Percentiles rank a stretch among this genome's conserved stretches.
phyloP scores from a whole-genome alignment of 2,888 invertebrate genomes.

The Harpagoxenus sublaevis region DNA sequence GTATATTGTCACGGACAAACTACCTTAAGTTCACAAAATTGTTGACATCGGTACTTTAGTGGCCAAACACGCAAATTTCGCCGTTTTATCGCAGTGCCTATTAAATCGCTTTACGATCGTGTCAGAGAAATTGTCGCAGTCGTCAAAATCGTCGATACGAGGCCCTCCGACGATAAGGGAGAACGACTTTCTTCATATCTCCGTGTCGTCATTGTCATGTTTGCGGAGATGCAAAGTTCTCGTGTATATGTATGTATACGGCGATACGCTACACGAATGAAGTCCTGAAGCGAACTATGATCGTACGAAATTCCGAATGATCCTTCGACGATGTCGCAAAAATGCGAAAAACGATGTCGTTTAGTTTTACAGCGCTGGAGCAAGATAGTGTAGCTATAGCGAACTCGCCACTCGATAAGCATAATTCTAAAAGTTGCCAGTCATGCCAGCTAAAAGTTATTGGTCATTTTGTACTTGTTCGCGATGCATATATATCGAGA shows the following conservation, averaged over 20 bases:
- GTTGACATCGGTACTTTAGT: background rate
- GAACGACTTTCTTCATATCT: slow-evolving; percentile 24
- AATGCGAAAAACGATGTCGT: slow-evolving; percentile 50
- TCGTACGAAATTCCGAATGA: slow-evolving; percentile 44
- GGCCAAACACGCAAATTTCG: slow-evolving; percentile 26
- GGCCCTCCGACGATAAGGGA: slow-evolving; percentile 6
- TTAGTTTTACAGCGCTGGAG: slow-evolving; percentile 47
- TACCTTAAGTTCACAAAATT: background rate
- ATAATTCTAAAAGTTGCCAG: slow-evolving; percentile 20
- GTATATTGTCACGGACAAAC: no score
- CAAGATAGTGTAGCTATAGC: background rate
- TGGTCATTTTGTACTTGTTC: background rate
- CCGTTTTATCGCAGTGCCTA: slow-evolving; percentile 20
- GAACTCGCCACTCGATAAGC: slow-evolving; percentile 12
- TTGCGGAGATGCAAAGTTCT: background rate
- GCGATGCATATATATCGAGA: background rate
- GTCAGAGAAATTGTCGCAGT: slow-evolving; percentile 26
- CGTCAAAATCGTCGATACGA: slow-evolving; percentile 40
- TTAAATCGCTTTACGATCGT: slow-evolving; percentile 43
- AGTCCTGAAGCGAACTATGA: slow-evolving; percentile 27
- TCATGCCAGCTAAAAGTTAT: background rate
- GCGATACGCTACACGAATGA: background rate
- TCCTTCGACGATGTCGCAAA: slow-evolving; percentile 10
- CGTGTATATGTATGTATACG: background rate
- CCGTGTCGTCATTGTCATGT: background rate